phyloP scores from a whole-genome alignment of 1,140 invertebrate genomes.

The Drosophila sp. region DNA sequence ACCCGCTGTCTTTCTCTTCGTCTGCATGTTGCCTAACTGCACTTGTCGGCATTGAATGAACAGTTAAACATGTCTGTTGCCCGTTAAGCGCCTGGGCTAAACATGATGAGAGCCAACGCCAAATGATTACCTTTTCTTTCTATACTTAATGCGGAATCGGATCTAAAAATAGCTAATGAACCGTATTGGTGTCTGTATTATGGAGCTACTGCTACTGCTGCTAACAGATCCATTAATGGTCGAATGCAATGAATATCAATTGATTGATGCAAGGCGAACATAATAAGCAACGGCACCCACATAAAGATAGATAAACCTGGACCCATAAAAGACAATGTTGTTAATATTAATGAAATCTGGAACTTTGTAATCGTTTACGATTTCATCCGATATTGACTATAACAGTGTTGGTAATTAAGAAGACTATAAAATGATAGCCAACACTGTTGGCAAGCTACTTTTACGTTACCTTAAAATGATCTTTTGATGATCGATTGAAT shows the following conservation, averaged over 20 bases:
- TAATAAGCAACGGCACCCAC: neutral
- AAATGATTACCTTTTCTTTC: constrained; percentile 23
- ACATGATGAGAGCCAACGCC: constrained; percentile 13
- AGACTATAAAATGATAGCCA: too few relatives aligned
- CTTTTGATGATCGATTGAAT: too few relatives aligned
- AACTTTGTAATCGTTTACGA: too few relatives aligned
- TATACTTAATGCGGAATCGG: constrained; percentile 17
- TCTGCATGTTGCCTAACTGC: constrained; percentile 74
- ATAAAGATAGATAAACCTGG: too few relatives aligned
- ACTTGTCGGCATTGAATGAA: constrained; percentile 66
- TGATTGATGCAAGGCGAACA: neutral
- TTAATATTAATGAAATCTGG: too few relatives aligned
- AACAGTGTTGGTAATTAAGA: too few relatives aligned
- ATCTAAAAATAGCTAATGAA: constrained; percentile 43
- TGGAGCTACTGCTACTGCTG: neutral
- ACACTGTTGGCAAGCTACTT: too few relatives aligned
- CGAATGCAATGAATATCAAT: neutral
- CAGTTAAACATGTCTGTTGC: constrained; percentile 67
- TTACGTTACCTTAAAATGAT: too few relatives aligned
- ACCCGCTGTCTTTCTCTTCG: constrained; percentile 38
- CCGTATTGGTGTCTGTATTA: neutral
- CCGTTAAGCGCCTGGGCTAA: constrained; percentile 51
- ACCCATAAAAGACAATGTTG: too few relatives aligned
- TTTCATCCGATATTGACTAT: too few relatives aligned
- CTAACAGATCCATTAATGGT: constrained; percentile 2